A percentile compares a stretch with the other conserved stretches of the same genome.
These are phyloP conservation scores for Zaprionus lineosus DNA, from an alignment of 2,888 invertebrate genomes.

Conservation along the genomic window DNA sequence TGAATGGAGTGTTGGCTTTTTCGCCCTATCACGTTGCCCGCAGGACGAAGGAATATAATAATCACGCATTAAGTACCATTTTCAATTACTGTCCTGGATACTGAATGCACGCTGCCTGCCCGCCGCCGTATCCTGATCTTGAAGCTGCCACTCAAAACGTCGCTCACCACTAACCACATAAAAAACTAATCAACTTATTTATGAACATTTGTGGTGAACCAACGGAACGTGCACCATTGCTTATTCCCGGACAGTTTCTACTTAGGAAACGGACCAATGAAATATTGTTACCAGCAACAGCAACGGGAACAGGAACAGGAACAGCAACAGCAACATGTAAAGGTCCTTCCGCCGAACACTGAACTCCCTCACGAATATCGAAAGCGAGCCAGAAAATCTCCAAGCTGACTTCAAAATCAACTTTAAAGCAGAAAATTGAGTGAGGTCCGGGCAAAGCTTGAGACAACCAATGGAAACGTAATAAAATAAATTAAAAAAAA, in stretches of 20 bases:
- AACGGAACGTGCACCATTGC: constrained; percentile 72
- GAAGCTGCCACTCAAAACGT: constrained; percentile 46
- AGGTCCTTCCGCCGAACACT: too few relatives aligned
- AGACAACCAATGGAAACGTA: too few relatives aligned
- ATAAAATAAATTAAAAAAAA: too few relatives aligned
- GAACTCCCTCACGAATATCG: too few relatives aligned
- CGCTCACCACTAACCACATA: constrained; percentile 55
- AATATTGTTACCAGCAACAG: constrained; percentile 13
- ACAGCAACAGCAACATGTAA: too few relatives aligned
- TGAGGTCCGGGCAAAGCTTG: too few relatives aligned
- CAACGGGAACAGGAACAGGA: too few relatives aligned
- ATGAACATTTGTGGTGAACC: constrained; percentile 73
- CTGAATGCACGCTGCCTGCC: constrained; percentile 10
- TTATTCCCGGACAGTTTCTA: constrained; percentile 48
- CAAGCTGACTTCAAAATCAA: too few relatives aligned
- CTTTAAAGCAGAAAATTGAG: too few relatives aligned
- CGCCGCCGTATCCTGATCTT: constrained; percentile 1
- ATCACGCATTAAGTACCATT: constrained; percentile 72
- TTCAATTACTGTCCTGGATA: constrained; percentile 66
- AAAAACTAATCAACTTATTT: constrained; percentile 76
- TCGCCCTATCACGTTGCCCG: constrained; percentile 53
- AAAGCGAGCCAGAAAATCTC: too few relatives aligned
- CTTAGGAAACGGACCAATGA: constrained; percentile 28
- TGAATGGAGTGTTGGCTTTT: constrained; percentile 40
- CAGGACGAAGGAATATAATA: constrained; percentile 60